A percentile compares a stretch with the other conserved stretches of the same genome.
phyloP scores from a whole-genome alignment of 2,797 vertebrate species.

The Otus scops region DNA sequence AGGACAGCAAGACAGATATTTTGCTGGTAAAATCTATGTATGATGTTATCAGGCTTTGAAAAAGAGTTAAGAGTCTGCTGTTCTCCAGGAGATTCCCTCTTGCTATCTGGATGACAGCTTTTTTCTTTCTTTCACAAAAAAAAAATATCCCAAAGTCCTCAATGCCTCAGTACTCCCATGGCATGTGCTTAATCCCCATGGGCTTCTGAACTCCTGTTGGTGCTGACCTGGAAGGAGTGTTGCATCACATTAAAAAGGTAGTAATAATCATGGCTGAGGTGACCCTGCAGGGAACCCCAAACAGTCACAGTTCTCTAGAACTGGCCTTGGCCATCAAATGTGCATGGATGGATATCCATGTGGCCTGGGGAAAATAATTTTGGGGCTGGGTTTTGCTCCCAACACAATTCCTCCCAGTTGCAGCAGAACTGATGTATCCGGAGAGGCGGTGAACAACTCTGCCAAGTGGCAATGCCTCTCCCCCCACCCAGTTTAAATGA shows the following conservation, averaged over 20 bases:
- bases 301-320: background rate
- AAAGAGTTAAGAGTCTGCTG: background rate
- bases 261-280: background rate
- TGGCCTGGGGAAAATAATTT: background rate
- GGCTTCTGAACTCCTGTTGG: background rate
- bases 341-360: background rate
- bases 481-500: slow-evolving; percentile 76
- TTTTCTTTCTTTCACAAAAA: background rate
- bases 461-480: slow-evolving; percentile 66
- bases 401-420: background rate
- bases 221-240: background rate
- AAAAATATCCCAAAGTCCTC: background rate
- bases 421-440: slow-evolving; percentile 47
- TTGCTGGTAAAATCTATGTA: background rate
- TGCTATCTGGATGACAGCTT: background rate
- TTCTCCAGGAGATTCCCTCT: background rate
- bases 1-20: background rate
- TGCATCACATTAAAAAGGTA: background rate
- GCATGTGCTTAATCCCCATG: fast-evolving
- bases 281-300: background rate
- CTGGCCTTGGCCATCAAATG: background rate
- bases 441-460: slow-evolving; percentile 62
- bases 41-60: background rate
- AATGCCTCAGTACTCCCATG: background rate
- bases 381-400: background rate